Percentiles rank a stretch among this genome's conserved stretches.
phyloP scores from a whole-genome alignment of 1,140 invertebrate genomes.

The Drosophila ercepeae region DNA sequence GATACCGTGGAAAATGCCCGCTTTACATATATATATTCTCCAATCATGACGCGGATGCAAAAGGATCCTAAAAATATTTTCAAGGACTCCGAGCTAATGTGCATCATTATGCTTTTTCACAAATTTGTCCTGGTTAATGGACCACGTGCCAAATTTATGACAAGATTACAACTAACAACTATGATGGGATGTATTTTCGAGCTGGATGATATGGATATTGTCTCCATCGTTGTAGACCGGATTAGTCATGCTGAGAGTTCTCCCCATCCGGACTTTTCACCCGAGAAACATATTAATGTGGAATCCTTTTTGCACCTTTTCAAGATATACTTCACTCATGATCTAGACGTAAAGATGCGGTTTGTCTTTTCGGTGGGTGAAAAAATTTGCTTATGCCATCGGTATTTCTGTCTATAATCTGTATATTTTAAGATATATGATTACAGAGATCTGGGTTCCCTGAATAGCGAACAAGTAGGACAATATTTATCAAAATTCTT shows the following conservation, averaged over 20 bases:
- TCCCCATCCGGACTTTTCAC: constrained; percentile 4
- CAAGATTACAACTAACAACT: constrained; percentile 12
- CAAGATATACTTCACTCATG: constrained; percentile 39
- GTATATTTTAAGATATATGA: constrained; percentile 38
- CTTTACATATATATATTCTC: constrained; percentile 51
- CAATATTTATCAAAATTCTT: constrained; percentile 43
- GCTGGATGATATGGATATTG: constrained; percentile 38
- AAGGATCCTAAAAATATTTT: constrained; percentile 26
- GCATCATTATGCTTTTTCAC: constrained; percentile 55
- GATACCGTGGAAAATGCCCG: constrained; percentile 60
- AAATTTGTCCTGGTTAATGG: constrained; percentile 55
- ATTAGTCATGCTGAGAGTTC: constrained; percentile 4
- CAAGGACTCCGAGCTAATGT: constrained; percentile 19
- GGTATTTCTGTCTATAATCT: background rate
- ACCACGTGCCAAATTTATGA: constrained; percentile 39
- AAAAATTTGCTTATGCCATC: background rate
- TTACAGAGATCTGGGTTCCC: constrained; percentile 4
- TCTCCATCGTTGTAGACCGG: constrained; percentile 16
- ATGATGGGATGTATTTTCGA: constrained; percentile 45
- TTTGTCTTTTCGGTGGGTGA: constrained; percentile 49
- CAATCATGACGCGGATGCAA: background rate
- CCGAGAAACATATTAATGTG: constrained; percentile 32
- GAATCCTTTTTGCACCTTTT: constrained; percentile 43
- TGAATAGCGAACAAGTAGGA: constrained; percentile 42
- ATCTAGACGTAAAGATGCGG: constrained; percentile 46